Evolutionary conservation across 2,888 invertebrate genomes (phyloP).

Genomic region (Panopea generosa): DNA sequence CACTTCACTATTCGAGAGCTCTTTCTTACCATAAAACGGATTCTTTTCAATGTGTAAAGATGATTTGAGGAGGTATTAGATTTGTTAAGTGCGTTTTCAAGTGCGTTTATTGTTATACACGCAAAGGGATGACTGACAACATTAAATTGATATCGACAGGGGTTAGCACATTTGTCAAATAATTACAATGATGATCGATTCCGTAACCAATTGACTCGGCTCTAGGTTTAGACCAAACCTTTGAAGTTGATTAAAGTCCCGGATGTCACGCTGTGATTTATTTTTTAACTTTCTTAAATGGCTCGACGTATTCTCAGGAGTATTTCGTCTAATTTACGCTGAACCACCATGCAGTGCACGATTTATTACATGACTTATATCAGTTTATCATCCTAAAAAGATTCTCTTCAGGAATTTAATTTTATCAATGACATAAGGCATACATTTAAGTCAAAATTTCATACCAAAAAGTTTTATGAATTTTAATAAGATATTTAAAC

Average conservation of each 20-base stretch:
- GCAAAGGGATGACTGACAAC: constrained; percentile 5
- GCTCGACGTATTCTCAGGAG: too few relatives aligned
- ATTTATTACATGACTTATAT: not conserved
- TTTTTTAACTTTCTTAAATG: constrained; percentile 2
- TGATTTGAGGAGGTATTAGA: constrained; percentile 9
- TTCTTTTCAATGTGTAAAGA: too few relatives aligned
- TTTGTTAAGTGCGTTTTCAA: constrained; percentile 18
- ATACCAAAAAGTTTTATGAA: constrained; percentile 7
- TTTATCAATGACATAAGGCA: constrained; percentile 36
- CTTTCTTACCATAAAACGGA: not conserved
- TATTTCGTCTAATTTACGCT: too few relatives aligned
- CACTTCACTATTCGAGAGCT: too few relatives aligned
- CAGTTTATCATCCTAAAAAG: constrained; percentile 21
- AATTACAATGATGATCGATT: constrained; percentile 14
- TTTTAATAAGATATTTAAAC: constrained; percentile 26
- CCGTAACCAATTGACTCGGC: constrained; percentile 33
- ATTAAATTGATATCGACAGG: constrained; percentile 29
- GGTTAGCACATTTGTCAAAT: constrained; percentile 14
- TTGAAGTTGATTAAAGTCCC: constrained; percentile 34
- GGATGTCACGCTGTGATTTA: constrained; percentile 25
- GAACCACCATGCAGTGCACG: too few relatives aligned
- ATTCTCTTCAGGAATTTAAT: constrained; percentile 8
- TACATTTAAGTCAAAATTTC: too few relatives aligned
- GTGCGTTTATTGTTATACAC: constrained; percentile 6
- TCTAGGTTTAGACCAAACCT: constrained; percentile 15